Conservation (phyloP, 2,888 invertebrate species). For the Cremastobaeus sp. region DNA sequence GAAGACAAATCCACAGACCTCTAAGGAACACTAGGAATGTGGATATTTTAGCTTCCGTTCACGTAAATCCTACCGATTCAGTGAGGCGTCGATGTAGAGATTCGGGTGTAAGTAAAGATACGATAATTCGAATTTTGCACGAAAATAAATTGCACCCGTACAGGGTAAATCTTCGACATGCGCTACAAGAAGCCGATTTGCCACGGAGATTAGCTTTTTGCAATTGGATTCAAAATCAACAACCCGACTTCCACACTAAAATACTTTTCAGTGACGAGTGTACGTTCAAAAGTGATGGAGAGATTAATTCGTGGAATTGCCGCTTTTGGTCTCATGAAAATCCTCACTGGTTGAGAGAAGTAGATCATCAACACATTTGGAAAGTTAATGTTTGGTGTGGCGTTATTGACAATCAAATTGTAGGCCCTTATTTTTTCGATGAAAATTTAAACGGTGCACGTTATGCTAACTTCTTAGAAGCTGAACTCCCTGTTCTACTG, state of each 20-base stretch:
- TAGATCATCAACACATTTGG: conserved; percentile 20
- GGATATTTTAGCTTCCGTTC: conserved; percentile 11
- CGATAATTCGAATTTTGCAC: conserved; percentile 9
- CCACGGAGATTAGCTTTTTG: conserved; percentile 15
- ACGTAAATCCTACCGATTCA: conserved; percentile 3
- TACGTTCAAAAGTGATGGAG: conserved; percentile 27
- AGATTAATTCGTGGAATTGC: conserved; percentile 20
- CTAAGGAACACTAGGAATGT: conserved; percentile 5
- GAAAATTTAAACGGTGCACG: background rate
- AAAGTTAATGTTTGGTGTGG: conserved; percentile 23
- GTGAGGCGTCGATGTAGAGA: background rate
- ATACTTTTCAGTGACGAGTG: conserved; percentile 27
- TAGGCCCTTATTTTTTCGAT: background rate
- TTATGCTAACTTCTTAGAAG: conserved; percentile 7
- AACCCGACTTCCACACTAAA: conserved; percentile 13
- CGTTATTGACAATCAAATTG: conserved; percentile 21
- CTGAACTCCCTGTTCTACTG: background rate
- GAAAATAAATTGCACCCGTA: conserved; percentile 24
- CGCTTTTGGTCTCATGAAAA: conserved; percentile 24
- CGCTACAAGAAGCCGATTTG: background rate
- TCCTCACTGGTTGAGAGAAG: conserved; percentile 12
- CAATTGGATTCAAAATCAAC: conserved; percentile 18
- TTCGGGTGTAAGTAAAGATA: conserved; percentile 6
- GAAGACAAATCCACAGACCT: background rate
- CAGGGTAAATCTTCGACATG: conserved; percentile 9